Percentiles rank a stretch among this genome's conserved stretches.
Evolutionary conservation across 1,140 invertebrate species (phyloP).

Genomic region (Cherax quadricarinatus): DNA sequence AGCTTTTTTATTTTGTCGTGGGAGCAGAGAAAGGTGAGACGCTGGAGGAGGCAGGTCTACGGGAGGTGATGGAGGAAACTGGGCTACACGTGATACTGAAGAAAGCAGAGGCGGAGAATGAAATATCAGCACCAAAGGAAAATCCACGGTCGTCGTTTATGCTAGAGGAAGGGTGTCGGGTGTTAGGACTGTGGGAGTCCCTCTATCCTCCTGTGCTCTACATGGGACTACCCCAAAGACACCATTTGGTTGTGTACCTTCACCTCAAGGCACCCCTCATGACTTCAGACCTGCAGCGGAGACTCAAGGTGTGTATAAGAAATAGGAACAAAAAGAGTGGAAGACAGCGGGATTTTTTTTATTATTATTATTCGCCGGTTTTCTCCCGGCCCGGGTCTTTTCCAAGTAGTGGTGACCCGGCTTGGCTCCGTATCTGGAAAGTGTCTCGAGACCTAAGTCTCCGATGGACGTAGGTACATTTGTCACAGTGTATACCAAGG

Average conservation of each 20-base stretch:
- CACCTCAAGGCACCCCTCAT: slow-evolving; percentile 13
- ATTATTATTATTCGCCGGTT: too few species aligned
- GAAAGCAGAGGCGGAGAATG: slow-evolving; percentile 1
- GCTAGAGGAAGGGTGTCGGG: not conserved
- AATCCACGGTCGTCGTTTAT: too few species aligned
- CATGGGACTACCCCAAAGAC: slow-evolving; percentile 52
- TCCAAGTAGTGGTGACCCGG: too few species aligned
- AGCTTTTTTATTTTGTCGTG: too few species aligned
- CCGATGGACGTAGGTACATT: too few species aligned
- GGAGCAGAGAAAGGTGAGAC: slow-evolving; percentile 48
- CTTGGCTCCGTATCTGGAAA: too few species aligned
- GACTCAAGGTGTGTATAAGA: not conserved
- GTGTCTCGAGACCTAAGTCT: too few species aligned
- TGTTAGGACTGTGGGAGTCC: slow-evolving; percentile 58
- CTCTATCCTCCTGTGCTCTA: slow-evolving; percentile 49
- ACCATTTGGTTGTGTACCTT: slow-evolving; percentile 62
- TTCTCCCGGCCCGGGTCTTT: too few species aligned
- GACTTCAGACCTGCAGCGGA: not conserved
- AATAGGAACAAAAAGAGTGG: not conserved
- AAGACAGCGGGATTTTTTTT: too few species aligned
- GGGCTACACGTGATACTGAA: slow-evolving; percentile 8
- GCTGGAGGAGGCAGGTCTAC: slow-evolving; percentile 37
- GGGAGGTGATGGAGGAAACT: slow-evolving; percentile 56
- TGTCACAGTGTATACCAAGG: too few species aligned
- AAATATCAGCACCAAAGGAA: too few species aligned